Evolutionary conservation across 2,888 invertebrate genomes (phyloP).

Genomic region (Stenodema calcarata): DNA sequence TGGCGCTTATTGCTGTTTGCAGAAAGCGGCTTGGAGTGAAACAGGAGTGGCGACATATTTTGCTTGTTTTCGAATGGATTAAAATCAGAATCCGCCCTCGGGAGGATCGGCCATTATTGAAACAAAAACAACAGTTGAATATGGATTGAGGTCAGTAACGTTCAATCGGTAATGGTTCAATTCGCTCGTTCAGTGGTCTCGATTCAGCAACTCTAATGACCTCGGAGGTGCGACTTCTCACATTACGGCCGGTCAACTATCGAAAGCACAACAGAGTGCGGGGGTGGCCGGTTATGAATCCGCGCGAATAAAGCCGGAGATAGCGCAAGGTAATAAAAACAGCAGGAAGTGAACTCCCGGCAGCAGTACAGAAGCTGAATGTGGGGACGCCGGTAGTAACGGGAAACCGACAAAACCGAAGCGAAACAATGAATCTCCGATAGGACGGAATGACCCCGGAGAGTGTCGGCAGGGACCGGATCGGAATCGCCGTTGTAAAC

Average conservation of each 20-base stretch:
- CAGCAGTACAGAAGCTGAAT: not conserved
- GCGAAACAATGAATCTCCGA: slow-evolving; percentile 14
- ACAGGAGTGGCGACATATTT: no score
- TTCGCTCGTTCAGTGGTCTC: not conserved
- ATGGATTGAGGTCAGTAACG: not conserved
- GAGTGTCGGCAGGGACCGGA: not conserved
- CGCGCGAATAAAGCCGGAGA: not conserved
- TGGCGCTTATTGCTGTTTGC: no score
- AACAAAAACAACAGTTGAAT: not conserved
- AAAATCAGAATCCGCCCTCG: no score
- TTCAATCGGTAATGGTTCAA: not conserved
- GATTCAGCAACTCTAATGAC: not conserved
- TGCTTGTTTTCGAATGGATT: no score
- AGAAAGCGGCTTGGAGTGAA: no score
- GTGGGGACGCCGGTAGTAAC: not conserved
- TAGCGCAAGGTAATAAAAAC: not conserved
- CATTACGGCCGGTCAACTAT: not conserved
- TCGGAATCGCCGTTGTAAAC: not conserved
- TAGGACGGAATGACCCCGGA: not conserved
- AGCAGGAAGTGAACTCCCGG: not conserved
- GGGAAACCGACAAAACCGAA: slow-evolving; percentile 8
- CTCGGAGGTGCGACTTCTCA: not conserved
- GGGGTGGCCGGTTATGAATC: not conserved
- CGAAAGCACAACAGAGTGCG: not conserved
- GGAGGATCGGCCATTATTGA: no score